A percentile compares a stretch with the other conserved stretches of the same genome.
phyloP scores from a whole-genome alignment of 1,140 invertebrate genomes.

The Drosophila setifemur region DNA sequence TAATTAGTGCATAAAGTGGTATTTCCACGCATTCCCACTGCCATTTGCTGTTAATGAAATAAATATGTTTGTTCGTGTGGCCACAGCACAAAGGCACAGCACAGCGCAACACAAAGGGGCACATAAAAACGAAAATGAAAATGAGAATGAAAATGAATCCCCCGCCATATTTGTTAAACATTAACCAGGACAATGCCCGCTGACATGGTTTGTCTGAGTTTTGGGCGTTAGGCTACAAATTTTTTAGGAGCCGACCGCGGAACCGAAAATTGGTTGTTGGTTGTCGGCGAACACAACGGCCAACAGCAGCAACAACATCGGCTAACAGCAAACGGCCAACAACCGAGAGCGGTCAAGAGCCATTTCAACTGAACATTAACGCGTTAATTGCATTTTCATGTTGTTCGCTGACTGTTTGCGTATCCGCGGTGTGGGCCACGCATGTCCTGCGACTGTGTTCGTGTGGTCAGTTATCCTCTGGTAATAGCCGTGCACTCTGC shows the following conservation, averaged over 20 bases:
- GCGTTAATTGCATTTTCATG: conserved; percentile 80
- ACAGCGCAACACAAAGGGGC: too few relatives aligned
- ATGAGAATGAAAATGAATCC: neutral
- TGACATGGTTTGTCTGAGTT: neutral
- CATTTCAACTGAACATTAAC: conserved; percentile 72
- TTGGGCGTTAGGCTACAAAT: conserved; percentile 37
- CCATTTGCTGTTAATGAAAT: conserved; percentile 69
- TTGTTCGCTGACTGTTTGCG: conserved; percentile 42
- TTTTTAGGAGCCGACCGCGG: conserved; percentile 16
- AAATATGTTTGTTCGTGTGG: conserved; percentile 32
- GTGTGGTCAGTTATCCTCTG: conserved; percentile 49
- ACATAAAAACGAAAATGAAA: too few relatives aligned
- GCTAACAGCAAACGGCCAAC: conserved; percentile 1
- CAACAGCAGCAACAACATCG: neutral
- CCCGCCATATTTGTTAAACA: conserved; percentile 39
- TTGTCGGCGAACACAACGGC: conserved; percentile 3
- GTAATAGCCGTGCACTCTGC: conserved; percentile 11
- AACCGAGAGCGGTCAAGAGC: conserved; percentile 35
- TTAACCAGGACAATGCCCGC: conserved; percentile 25
- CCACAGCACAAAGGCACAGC: conserved; percentile 15
- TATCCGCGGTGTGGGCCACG: conserved; percentile 24
- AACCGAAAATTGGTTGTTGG: conserved; percentile 43
- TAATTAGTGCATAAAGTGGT: conserved; percentile 62
- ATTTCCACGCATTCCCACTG: conserved; percentile 38
- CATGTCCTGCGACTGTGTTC: conserved; percentile 17